A percentile compares a stretch with the other conserved stretches of the same genome.
phyloP scores from a whole-genome alignment of 2,797 vertebrate species.

The Agapornis canus region DNA sequence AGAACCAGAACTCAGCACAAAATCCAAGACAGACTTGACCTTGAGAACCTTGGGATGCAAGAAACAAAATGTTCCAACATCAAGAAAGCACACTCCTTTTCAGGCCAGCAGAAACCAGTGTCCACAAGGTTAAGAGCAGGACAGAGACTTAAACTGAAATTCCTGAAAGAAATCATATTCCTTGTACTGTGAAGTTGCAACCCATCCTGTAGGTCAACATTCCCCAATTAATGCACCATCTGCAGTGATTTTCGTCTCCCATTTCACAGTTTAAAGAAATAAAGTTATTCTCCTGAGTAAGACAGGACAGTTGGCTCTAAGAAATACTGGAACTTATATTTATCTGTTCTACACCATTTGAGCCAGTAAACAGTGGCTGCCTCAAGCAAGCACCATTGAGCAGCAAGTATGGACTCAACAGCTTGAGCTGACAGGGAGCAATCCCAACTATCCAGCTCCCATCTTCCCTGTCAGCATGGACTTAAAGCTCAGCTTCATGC shows the following conservation, averaged over 20 bases:
- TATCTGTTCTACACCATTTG: neutral
- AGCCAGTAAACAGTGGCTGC: neutral
- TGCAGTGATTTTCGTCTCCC: neutral
- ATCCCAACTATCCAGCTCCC: neutral
- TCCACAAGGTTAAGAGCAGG: neutral
- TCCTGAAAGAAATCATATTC: neutral
- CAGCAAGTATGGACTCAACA: neutral
- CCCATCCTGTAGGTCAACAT: neutral
- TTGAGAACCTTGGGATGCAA: neutral
- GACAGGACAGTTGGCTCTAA: neutral
- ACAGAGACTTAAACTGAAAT: neutral
- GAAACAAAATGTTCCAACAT: neutral
- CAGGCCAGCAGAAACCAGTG: neutral
- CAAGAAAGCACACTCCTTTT: neutral
- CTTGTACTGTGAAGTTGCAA: neutral
- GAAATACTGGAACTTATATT: neutral
- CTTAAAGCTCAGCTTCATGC: neutral
- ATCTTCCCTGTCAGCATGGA: neutral
- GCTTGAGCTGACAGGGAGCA: neutral
- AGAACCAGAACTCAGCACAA: neutral
- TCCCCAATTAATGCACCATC: neutral
- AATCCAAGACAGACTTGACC: neutral
- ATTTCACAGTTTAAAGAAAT: neutral
- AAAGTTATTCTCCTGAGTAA: neutral
- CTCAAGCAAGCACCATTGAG: fast-evolving